phyloP scores from a whole-genome alignment of 2,888 invertebrate species.

The Ephialtes manifestator region DNA sequence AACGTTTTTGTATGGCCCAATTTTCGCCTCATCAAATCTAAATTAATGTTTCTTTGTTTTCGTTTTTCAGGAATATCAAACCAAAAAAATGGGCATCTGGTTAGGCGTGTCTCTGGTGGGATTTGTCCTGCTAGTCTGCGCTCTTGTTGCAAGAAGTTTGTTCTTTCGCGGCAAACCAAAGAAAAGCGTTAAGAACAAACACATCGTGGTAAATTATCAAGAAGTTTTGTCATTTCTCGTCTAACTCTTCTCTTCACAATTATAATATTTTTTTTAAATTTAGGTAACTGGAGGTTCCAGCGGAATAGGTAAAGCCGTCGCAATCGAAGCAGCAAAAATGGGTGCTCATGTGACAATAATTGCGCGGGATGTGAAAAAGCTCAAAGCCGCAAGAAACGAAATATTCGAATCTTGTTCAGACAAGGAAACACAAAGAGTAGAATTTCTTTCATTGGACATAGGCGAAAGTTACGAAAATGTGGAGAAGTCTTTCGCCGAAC shows the following conservation, averaged over 20 bases:
- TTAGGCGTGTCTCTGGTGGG: conserved; percentile 53
- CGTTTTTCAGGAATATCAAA: conserved; percentile 31
- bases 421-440: conserved; percentile 88
- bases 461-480: conserved; percentile 89
- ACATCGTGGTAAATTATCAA: conserved; percentile 75
- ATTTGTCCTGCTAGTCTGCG: conserved; percentile 58
- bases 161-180: conserved; percentile 60
- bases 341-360: conserved; percentile 97
- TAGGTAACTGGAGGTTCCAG: conserved; percentile 97
- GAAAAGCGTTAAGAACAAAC: conserved; percentile 59
- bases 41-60: neutral
- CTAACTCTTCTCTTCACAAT: neutral
- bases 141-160: conserved; percentile 50
- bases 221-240: neutral
- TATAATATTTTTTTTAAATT: neutral
- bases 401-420: conserved; percentile 86
- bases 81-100: conserved; percentile 56
- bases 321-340: conserved; percentile 91
- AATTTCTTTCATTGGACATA: conserved; percentile 90
- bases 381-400: conserved; percentile 89
- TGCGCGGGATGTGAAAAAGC: conserved; percentile 92
- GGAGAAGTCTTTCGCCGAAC: conserved; percentile 87
- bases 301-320: conserved; percentile 96
- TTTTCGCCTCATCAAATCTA: too few relatives aligned
- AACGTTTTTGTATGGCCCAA: too few relatives aligned